Evolutionary conservation across 2,888 invertebrate species (phyloP), one percentile per base, ranked within the genome.

Genomic region (Ypsolopha sequella): DNA sequence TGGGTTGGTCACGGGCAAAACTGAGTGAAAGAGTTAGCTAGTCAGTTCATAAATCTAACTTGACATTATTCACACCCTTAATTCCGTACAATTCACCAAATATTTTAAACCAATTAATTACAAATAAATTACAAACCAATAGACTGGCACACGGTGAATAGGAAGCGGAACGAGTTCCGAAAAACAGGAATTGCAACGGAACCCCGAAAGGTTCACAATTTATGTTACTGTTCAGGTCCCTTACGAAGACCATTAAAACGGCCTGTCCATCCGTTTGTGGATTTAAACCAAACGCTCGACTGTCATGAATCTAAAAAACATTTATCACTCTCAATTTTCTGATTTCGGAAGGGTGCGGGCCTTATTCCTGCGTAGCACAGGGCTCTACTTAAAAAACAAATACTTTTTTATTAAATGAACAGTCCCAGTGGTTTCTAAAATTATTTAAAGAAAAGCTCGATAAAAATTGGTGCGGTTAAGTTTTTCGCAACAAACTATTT

Each of bases 181-280:
- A 74, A 74, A 77, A 74, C 73, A 70, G 70, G 63, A 66, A 65
- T 59, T 55, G 61, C 58, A 39, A 35, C 36, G 58, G 49, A 56
- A 58, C 61, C 35, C 60, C 63, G 62, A 66, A 70, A 70, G 70
- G 64, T 60, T 60, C 62, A 60, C 69, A 78, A 79, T 76, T 69
- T 77, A 78, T 77, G 66, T 66, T 68, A 67, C 72, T 68, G 67
- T 74, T 69, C 67, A 67, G 65, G 62, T 73, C 75, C 76, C 72
- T 80, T 76, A 68, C 71, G 60, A 59, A 66, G 69, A 61, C 77
- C 77, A 80, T 81, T 82, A 78, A 80, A 78, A 76, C 68, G 70
- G 78, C 70, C 73, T 72, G 70, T 75, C 73, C 73, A 70, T 74
- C 73, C 76, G 72, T 74, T 79, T 59, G 68, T 66, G 75, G 77